Base-by-base conservation (phyloP, 2,113 vertebrate genomes). In the Pungitius pungitius region DNA sequence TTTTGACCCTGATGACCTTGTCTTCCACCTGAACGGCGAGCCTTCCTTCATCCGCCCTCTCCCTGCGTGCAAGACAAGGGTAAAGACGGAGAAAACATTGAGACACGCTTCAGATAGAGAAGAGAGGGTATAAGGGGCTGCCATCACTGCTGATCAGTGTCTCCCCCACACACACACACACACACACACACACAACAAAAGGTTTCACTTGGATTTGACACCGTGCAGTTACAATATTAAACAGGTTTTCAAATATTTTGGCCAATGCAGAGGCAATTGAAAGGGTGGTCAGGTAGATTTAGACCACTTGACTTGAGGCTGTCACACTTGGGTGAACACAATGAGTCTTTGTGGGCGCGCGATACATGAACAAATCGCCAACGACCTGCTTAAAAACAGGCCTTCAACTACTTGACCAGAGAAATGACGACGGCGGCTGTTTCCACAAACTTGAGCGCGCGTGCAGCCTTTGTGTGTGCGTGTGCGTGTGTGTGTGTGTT, bases 1-100 rank as follows among this genome's bases (percentile, higher is more conserved):
- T 97, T 90, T 80, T 95, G 73, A 99, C 90, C 92, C 93, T 96
- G 39, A 95, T 93, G 81, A 95, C 92, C 88, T 95, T 99, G 78
- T 95, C 95, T 78, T 98, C 95, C 89, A 97, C 93, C 91, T 96
- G 94, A 72, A 99, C 93, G 11, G 97, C 95, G 54, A 97, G 89
- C 91, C 71, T 92, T 88, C 94, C 95, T 84, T 94, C 96, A 80
- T 96, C 95, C 63, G 92, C 88, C 61, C 57, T 92, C 89, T 99
- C 98, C 90, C 98, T 99, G 90, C 58, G 86, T 87, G 18, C 35
- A 86, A 78, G 24, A 30, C 30, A 70, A 1, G 30, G 45, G 35
- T 57, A 35, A 60, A 15, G 10, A 26, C 8, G 9, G 27, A 65
- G 27, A 39, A 69, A 73, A 66, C 57, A 12, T 37, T 15, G 51